Evolutionary conservation across 30 jellyfish, hydroid and myxozoan genomes (phyloP).

Genomic region (Turritopsis dohrnii): DNA sequence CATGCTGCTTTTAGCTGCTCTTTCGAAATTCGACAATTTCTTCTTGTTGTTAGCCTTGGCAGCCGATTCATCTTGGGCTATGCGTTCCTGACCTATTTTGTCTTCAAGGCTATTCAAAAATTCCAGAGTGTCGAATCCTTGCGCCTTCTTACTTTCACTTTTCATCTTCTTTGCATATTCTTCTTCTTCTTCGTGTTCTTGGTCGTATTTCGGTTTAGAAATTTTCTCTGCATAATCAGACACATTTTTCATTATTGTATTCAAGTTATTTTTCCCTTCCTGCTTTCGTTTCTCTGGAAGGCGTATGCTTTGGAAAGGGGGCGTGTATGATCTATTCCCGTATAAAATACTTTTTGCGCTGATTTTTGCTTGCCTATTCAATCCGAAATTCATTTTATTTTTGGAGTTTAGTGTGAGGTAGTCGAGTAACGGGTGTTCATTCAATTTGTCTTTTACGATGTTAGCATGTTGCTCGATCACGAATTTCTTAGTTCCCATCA

Average conservation of each 20-base stretch:
- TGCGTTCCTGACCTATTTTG: not conserved
- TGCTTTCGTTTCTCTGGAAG: not conserved
- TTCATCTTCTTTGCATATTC: not conserved
- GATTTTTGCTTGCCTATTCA: not conserved
- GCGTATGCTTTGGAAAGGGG: not conserved
- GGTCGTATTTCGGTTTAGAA: not conserved
- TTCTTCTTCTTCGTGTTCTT: slow-evolving; percentile 6
- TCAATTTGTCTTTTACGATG: not conserved
- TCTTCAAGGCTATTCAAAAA: slow-evolving; percentile 20
- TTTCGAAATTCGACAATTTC: slow-evolving; percentile 13
- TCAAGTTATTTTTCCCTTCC: not conserved
- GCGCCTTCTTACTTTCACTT: not conserved
- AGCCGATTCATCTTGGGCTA: slow-evolving; percentile 13
- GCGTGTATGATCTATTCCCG: not conserved
- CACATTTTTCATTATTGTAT: not conserved
- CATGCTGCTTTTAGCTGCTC: slow-evolving; percentile 44
- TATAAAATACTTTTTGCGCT: not conserved
- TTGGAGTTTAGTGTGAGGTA: not conserved
- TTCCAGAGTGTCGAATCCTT: not conserved
- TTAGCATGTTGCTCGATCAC: not conserved
- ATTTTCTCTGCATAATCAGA: not conserved
- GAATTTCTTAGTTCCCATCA: slow-evolving; percentile 21
- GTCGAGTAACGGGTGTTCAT: not conserved
- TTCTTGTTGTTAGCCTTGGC: not conserved
- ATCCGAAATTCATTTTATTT: not conserved